These are phyloP conservation scores for Archips crataeganus DNA, from an alignment of 2,888 invertebrate genomes.

Conservation along the genomic window DNA sequence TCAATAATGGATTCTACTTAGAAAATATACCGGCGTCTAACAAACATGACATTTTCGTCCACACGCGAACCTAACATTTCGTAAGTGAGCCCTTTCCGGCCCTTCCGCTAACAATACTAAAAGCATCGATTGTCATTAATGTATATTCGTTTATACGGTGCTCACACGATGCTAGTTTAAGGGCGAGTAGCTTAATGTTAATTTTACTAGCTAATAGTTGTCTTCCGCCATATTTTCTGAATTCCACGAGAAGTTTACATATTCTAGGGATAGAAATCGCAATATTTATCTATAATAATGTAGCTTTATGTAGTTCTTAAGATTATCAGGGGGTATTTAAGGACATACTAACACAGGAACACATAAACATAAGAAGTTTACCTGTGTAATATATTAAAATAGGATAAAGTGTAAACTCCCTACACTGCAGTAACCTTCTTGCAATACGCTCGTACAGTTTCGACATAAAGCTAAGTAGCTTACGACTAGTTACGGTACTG, in stretches of 20 bases:
- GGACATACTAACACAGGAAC: too few relatives aligned
- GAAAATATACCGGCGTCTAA: conserved; percentile 12
- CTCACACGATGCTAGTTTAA: conserved; percentile 8
- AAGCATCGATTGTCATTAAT: conserved; percentile 38
- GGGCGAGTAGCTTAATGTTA: background rate
- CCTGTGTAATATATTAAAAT: too few relatives aligned
- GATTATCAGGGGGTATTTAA: too few relatives aligned
- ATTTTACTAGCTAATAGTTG: too few relatives aligned
- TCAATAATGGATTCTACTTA: conserved; percentile 20
- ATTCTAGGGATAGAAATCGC: too few relatives aligned
- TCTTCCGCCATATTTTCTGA: too few relatives aligned
- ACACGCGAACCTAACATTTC: conserved; percentile 38
- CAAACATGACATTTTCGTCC: conserved; percentile 14
- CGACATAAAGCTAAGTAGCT: conserved; percentile 28
- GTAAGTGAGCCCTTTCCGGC: conserved; percentile 26
- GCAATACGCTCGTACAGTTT: background rate
- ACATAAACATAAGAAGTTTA: too few relatives aligned
- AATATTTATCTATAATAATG: too few relatives aligned
- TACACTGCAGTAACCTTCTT: background rate
- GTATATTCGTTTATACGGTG: conserved; percentile 7
- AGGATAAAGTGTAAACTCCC: too few relatives aligned
- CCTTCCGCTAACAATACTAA: conserved; percentile 33
- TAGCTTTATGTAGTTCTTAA: too few relatives aligned
- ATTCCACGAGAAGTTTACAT: too few relatives aligned
- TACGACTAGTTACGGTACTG: conserved; percentile 19